A percentile compares a stretch with the other conserved stretches of the same genome.
These are phyloP conservation scores for Bombus polaris DNA, from an alignment of 1,140 invertebrate genomes.

Conservation along the genomic window DNA sequence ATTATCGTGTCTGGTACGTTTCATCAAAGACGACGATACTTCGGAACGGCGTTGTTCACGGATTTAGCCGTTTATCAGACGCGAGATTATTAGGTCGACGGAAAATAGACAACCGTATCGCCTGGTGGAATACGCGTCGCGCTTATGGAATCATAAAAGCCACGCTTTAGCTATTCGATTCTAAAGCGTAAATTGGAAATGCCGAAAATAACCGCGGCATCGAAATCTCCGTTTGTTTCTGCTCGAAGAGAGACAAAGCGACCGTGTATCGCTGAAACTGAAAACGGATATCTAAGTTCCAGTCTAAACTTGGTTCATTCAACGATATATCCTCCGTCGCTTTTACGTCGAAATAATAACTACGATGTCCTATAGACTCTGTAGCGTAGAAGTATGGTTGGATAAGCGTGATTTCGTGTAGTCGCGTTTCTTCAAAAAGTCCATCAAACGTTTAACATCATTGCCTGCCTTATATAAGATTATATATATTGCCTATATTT, in stretches of 20 bases:
- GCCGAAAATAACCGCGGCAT: slow-evolving; percentile 2
- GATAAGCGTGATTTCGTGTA: not conserved
- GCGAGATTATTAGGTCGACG: not conserved
- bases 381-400: not conserved
- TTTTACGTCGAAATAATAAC: slow-evolving; percentile 1
- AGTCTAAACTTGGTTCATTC: not conserved
- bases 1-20: not conserved
- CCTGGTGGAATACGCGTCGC: slow-evolving; percentile 16
- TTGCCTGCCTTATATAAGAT: too few relatives aligned
- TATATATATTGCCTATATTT: too few relatives aligned
- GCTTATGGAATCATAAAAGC: slow-evolving; percentile 39
- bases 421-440: not conserved
- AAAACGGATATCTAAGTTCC: not conserved
- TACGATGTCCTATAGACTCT: not conserved
- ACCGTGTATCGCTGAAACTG: not conserved
- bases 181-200: slow-evolving; percentile 18
- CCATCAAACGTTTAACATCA: too few relatives aligned
- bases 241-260: not conserved
- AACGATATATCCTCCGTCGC: not conserved
- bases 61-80: not conserved
- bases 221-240: slow-evolving; percentile 6
- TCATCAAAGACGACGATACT: not conserved
- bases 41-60: not conserved
- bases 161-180: not conserved
- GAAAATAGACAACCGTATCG: not conserved